phyloP scores from a whole-genome alignment of 2,888 invertebrate species.

The Archips crataeganus region DNA sequence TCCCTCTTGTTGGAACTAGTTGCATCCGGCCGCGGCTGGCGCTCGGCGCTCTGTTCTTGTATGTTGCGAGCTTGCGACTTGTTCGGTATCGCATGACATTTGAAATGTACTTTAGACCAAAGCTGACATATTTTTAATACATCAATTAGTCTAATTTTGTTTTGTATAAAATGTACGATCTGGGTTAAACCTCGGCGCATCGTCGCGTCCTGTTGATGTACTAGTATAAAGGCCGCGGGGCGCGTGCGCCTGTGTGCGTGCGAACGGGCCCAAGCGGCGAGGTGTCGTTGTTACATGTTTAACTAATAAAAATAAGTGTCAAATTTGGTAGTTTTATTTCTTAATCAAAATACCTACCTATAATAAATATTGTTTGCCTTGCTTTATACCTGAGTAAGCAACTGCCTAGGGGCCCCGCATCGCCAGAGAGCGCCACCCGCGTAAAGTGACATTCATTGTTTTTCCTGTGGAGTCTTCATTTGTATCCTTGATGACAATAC shows the following conservation, averaged over 20 bases:
- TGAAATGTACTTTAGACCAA: conserved; percentile 20
- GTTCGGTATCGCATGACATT: not conserved
- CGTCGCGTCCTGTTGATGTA: not conserved
- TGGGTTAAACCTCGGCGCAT: conserved; percentile 2
- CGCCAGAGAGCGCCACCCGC: no score
- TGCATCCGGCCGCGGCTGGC: no score
- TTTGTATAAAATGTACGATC: conserved; percentile 3
- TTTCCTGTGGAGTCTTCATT: no score
- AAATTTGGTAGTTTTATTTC: not conserved
- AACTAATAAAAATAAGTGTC: conserved; percentile 8
- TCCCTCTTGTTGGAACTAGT: no score
- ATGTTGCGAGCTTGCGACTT: not conserved
- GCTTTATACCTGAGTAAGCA: no score
- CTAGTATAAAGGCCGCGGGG: not conserved
- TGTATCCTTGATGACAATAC: no score
- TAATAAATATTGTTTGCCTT: no score
- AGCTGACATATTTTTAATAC: conserved; percentile 20
- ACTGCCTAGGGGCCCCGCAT: no score
- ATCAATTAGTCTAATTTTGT: not conserved
- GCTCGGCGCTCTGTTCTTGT: no score
- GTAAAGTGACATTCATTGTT: no score
- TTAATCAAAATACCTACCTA: no score
- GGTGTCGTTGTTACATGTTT: conserved; percentile 15
- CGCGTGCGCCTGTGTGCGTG: not conserved
- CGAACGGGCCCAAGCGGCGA: not conserved